Conservation (phyloP, 2,888 invertebrate species). For the Yponomeuta sedellus region DNA sequence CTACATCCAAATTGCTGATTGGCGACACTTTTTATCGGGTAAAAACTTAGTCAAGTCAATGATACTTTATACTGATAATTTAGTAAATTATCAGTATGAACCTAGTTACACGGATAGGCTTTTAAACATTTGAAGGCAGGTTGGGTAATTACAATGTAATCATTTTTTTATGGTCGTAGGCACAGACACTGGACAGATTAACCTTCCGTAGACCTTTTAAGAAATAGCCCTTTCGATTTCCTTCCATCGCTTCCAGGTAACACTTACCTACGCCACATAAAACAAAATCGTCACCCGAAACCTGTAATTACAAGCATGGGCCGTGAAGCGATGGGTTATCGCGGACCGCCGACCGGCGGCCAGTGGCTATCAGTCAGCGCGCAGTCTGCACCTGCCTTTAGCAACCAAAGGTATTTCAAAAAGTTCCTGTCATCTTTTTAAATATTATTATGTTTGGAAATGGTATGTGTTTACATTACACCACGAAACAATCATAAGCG, state of each 20-base stretch:
- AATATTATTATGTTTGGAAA: no score
- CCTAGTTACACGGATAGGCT: neutral
- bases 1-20: neutral
- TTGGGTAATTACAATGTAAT: neutral
- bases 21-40: neutral
- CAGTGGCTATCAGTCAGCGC: conserved; percentile 27
- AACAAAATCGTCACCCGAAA: conserved; percentile 9
- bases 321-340: conserved; percentile 30
- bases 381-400: conserved; percentile 48
- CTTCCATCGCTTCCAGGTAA: neutral
- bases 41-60: neutral
- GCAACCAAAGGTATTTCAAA: neutral
- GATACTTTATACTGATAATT: neutral
- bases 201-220: neutral
- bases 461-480: no score
- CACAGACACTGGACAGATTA: neutral
- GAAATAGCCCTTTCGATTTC: neutral
- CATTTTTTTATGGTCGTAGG: neutral
- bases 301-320: conserved; percentile 25
- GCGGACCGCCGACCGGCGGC: conserved; percentile 29
- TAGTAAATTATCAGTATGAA: no score
- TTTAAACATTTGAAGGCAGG: neutral
- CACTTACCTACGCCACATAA: neutral
- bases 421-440: no score
- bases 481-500: no score